Conservation (phyloP, 2,797 vertebrate genomes). For the Pangasius sanitwongsei region DNA sequence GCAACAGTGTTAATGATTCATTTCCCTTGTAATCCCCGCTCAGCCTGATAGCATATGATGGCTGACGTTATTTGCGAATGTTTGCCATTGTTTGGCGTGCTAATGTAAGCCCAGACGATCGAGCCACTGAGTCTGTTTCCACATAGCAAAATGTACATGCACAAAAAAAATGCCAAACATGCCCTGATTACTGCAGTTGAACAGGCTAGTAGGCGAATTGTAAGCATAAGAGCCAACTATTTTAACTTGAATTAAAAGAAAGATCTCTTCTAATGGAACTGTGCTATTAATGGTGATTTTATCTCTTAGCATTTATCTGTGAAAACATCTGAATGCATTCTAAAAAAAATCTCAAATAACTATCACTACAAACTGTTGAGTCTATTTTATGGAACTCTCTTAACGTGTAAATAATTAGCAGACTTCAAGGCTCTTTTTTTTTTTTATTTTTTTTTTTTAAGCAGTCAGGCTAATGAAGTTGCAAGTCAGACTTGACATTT, state of each 20-base stretch:
- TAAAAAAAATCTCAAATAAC: not conserved
- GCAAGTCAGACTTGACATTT: not conserved
- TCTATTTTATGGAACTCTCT: conserved; percentile 8
- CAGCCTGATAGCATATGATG: conserved; percentile 73
- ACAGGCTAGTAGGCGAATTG: not conserved
- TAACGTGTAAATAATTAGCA: not conserved
- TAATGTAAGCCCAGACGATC: conserved; percentile 72
- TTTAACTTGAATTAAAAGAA: not conserved
- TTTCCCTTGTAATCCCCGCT: conserved; percentile 77
- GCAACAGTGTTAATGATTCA: conserved; percentile 77
- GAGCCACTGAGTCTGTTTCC: conserved; percentile 66
- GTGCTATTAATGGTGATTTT: not conserved
- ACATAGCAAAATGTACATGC: conserved; percentile 63
- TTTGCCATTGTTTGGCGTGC: conserved; percentile 77
- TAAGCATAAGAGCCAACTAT: not conserved
- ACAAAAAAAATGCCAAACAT: conserved; percentile 44
- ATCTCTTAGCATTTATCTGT: not conserved
- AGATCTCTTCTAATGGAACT: not conserved
- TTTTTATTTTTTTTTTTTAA: no score
- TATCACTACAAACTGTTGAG: not conserved
- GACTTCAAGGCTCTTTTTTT: not conserved
- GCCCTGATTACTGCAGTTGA: conserved; percentile 46
- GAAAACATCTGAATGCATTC: not conserved
- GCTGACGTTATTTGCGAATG: conserved; percentile 69
- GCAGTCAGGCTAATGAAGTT: not conserved